phyloP scores from a whole-genome alignment of 2,888 invertebrate species.

The Cryptocephalus primarius region DNA sequence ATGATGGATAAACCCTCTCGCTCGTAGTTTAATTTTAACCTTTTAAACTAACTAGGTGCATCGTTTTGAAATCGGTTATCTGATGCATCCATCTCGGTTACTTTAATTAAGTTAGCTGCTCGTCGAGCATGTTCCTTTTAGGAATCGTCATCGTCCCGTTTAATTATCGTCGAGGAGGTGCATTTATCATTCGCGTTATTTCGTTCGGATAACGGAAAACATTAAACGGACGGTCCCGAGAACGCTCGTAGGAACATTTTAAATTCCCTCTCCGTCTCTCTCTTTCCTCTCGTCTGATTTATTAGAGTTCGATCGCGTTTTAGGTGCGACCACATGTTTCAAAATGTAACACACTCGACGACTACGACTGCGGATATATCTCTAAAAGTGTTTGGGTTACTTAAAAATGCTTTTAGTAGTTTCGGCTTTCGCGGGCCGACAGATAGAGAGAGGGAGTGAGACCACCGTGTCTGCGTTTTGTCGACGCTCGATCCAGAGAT shows the following conservation, averaged over 20 bases:
- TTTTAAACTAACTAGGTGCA: conserved; percentile 6
- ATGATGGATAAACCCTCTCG: conserved; percentile 5
- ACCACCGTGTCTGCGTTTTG: conserved; percentile 29
- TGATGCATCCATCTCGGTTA: conserved; percentile 2
- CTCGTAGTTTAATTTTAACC: conserved; percentile 6
- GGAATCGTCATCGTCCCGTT: conserved; percentile 1
- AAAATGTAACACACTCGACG: conserved; percentile 17
- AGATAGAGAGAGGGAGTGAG: conserved; percentile 19
- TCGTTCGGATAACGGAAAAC: too few species aligned
- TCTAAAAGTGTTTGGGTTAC: conserved; percentile 33
- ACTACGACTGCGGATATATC: conserved; percentile 23
- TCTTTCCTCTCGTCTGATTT: too few species aligned
- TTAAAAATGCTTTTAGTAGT: conserved; percentile 34
- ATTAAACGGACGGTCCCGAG: too few species aligned
- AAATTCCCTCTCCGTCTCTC: too few species aligned
- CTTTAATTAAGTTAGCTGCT: conserved; percentile 7
- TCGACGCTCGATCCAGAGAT: conserved; percentile 9
- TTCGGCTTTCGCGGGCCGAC: conserved; percentile 3
- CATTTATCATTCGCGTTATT: conserved; percentile 1
- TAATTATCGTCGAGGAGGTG: conserved; percentile 4
- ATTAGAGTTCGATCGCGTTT: not conserved
- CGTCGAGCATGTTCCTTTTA: conserved; percentile 4
- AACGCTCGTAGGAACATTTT: too few species aligned
- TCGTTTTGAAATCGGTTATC: conserved; percentile 8
- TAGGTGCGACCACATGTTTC: conserved; percentile 21